A percentile compares a stretch with the other conserved stretches of the same genome.
Evolutionary conservation across 1,140 invertebrate genomes (phyloP).

Genomic region (Lycorma delicatula): DNA sequence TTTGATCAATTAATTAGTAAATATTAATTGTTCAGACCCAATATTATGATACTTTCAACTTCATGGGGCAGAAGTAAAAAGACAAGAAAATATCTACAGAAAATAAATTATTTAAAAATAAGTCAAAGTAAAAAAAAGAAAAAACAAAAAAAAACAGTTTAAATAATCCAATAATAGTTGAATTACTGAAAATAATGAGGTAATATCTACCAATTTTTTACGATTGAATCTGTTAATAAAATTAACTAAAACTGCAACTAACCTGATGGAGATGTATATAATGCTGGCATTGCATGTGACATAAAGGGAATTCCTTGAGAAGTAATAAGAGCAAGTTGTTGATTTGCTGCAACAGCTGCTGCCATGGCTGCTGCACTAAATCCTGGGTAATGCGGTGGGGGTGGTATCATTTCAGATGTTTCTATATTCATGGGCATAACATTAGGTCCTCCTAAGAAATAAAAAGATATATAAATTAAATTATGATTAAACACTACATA

Average conservation of each 20-base stretch:
- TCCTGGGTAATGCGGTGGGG: conserved; percentile 23
- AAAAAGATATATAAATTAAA: conserved; percentile 11
- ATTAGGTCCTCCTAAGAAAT: conserved; percentile 19
- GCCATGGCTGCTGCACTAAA: conserved; percentile 29
- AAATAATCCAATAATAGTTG: too few species aligned
- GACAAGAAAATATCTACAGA: too few species aligned
- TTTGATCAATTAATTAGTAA: too few species aligned
- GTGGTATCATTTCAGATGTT: conserved; percentile 13
- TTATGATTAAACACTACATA: too few species aligned
- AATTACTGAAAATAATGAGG: neutral
- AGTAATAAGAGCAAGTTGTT: conserved; percentile 36
- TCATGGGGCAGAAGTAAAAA: too few species aligned
- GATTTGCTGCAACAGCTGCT: conserved; percentile 31
- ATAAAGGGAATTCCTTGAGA: conserved; percentile 37
- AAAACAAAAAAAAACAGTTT: too few species aligned
- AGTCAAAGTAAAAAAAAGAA: too few species aligned
- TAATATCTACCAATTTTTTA: neutral
- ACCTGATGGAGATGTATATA: conserved; percentile 36
- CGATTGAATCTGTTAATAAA: too few species aligned
- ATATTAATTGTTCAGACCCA: too few species aligned
- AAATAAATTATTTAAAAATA: too few species aligned
- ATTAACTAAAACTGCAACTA: neutral
- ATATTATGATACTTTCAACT: too few species aligned
- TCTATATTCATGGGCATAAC: conserved; percentile 22
- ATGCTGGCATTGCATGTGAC: conserved; percentile 34